Base-by-base conservation (phyloP, 2,797 vertebrate genomes). In the Okamejei kenojei region DNA sequence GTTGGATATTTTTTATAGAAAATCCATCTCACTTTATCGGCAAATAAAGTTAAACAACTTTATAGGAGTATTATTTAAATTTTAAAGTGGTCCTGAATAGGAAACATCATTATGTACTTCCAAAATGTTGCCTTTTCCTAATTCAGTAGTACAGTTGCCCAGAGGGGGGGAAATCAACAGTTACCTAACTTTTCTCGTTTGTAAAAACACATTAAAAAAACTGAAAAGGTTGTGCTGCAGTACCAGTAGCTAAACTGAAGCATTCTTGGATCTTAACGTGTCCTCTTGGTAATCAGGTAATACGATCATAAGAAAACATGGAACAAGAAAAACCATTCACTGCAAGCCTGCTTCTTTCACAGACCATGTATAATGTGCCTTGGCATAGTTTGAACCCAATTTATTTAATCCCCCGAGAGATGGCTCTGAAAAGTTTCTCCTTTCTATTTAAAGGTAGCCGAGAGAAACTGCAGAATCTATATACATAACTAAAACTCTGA, bases 281-380 rank as follows among this genome's bases (percentile, higher is more conserved):
- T 88, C n/a, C 61, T 88, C 8, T 8, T 5, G 65, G 61, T 68
- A 88, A 88, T 88, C n/a, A 68, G 35, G n/a, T 35, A n/a, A 84
- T 68, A 17, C 32, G 17, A 88, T 35, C 84, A 88, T 35, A 9
- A 88, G n/a, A 88, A 88, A 65, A 17, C 15, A 86, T 32, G 29
- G 61, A 35, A 88, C 84, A 88, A 35, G 15, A 88, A 68, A 88
- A 88, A 68, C n/a, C 81, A 65, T 88, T 88, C 84, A 88, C 58
- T 17, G 23, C 84, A 88, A 68, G 84, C 61, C 84, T 88, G 84
- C 68, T 88, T 63, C 84, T 88, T 68, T 65, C 84, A 65, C 61
- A 88, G 29, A 32, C 13, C 61, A 32, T 65, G 84, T 88, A 65
- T 65, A 65, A 88, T 61, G 63, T 88, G n/a, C 84, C 63, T 63